These are phyloP conservation scores for Gallinago stenura DNA, from an alignment of 2,797 vertebrate species.

Conservation along the genomic window DNA sequence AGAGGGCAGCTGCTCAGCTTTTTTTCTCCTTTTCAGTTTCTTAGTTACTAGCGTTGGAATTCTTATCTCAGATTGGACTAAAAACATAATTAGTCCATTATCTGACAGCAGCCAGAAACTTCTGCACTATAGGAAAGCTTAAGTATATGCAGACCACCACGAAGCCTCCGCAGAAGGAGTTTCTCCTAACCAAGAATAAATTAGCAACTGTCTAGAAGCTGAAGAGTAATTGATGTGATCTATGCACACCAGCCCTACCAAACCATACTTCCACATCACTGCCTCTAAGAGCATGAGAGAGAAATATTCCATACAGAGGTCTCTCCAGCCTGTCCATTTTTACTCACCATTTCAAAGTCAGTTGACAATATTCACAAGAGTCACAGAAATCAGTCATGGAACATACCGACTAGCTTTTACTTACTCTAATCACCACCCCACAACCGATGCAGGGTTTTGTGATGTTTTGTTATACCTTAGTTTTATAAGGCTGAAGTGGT, in stretches of 20 bases:
- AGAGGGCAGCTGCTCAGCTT: neutral
- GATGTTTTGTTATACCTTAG: neutral
- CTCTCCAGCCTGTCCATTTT: neutral
- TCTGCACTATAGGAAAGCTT: neutral
- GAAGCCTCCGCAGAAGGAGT: neutral
- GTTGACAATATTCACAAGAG: neutral
- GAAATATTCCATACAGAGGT: neutral
- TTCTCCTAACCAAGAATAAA: neutral
- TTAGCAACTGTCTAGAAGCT: neutral
- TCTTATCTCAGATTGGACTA: neutral
- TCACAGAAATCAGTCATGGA: neutral
- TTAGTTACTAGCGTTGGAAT: neutral
- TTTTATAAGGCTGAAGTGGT: slow-evolving; percentile 1
- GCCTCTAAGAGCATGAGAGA: neutral
- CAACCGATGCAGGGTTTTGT: neutral
- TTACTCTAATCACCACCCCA: neutral
- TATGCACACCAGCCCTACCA: neutral
- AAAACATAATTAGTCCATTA: neutral
- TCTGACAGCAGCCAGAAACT: slow-evolving; percentile 2
- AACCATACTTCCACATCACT: neutral
- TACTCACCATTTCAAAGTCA: neutral
- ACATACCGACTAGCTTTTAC: neutral
- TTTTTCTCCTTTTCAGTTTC: neutral
- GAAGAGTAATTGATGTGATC: neutral
- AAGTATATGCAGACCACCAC: neutral